Evolutionary conservation across 2,113 vertebrate species (phyloP).

Genomic region (Dipodomys stephensi): DNA sequence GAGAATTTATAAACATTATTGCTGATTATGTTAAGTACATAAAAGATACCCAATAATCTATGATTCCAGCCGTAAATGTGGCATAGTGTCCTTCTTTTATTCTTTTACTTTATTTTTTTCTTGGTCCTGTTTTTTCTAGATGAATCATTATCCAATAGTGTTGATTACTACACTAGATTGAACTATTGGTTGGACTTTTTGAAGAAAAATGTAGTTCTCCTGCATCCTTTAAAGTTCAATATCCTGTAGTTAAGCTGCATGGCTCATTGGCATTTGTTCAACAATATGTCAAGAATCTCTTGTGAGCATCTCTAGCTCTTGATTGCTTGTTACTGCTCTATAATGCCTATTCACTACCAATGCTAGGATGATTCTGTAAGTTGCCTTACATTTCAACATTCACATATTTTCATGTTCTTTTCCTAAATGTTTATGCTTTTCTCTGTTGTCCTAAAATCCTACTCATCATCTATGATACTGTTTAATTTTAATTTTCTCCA

Average conservation of each 20-base stretch:
- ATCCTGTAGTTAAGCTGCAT: not conserved
- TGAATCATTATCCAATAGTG: not conserved
- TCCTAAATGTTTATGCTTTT: not conserved
- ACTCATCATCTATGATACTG: not conserved
- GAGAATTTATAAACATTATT: slow-evolving; percentile 54
- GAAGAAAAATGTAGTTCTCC: slow-evolving; percentile 3
- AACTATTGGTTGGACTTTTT: not conserved
- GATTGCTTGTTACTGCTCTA: not conserved
- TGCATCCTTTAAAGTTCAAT: not conserved
- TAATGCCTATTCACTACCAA: not conserved
- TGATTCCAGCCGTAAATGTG: slow-evolving; percentile 9
- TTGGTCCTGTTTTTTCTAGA: not conserved
- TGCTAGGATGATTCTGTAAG: not conserved
- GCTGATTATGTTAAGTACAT: slow-evolving; percentile 6
- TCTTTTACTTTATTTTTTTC: not conserved
- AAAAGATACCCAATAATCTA: not conserved
- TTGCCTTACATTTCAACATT: not conserved
- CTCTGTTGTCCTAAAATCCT: not conserved
- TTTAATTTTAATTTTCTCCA: not conserved
- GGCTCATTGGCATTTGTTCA: not conserved
- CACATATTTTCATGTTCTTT: not conserved
- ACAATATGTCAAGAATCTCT: not conserved
- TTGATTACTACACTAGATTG: not conserved
- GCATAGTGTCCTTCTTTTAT: not conserved
- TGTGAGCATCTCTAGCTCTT: not conserved